Conservation (phyloP, 1,140 invertebrate species). For the Micrasema minimum region DNA sequence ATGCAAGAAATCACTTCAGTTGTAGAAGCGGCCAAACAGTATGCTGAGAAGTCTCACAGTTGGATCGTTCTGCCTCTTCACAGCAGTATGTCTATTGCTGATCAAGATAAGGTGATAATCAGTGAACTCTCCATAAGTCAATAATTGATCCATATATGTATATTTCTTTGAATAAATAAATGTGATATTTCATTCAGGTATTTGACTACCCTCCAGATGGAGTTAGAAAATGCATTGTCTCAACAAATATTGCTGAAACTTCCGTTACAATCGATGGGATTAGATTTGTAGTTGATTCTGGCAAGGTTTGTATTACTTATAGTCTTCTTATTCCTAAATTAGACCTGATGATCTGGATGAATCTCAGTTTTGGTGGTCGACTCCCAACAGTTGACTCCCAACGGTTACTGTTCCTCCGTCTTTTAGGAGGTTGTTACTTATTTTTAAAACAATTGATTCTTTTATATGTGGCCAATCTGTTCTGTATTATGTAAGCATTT, state of each 20-base stretch:
- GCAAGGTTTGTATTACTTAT: slow-evolving; percentile 75
- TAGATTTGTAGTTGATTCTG: slow-evolving; percentile 96
- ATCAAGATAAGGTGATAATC: slow-evolving; percentile 90
- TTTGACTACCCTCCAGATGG: slow-evolving; percentile 97
- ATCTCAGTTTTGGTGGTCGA: no score
- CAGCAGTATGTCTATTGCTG: slow-evolving; percentile 89
- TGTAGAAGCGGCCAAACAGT: slow-evolving; percentile 87
- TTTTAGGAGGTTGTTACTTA: no score
- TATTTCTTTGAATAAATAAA: slow-evolving; percentile 19
- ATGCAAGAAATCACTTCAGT: slow-evolving; percentile 94
- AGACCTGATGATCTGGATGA: no score
- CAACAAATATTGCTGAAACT: slow-evolving; percentile 99
- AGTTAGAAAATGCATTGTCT: slow-evolving; percentile 95
- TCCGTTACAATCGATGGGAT: slow-evolving; percentile 99
- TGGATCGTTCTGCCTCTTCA: slow-evolving; percentile 98
- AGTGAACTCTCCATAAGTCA: no score
- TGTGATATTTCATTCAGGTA: slow-evolving; percentile 70
- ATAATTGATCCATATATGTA: slow-evolving; percentile 7
- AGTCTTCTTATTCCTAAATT: no score
- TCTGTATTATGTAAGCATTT: no score
- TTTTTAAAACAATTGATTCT: no score
- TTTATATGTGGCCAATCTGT: no score
- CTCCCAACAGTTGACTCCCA: no score
- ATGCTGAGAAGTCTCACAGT: slow-evolving; percentile 78
- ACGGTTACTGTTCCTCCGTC: no score